A percentile compares a stretch with the other conserved stretches of the same genome.
Conservation (phyloP, 2,113 vertebrate species). For the Calypte anna region DNA sequence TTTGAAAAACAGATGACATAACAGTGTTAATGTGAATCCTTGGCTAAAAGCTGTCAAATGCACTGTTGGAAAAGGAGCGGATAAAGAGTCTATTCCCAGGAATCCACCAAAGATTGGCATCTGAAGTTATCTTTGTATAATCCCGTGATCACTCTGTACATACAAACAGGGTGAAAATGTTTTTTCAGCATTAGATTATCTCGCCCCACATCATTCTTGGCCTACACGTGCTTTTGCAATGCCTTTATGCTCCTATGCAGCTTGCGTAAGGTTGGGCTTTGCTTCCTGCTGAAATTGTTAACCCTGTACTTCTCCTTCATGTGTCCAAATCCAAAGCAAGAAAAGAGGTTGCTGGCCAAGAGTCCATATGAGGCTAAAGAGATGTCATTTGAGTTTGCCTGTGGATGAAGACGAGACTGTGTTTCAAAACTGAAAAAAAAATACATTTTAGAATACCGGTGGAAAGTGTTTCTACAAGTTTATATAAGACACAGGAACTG, state of each 20-base stretch:
- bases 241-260: neutral
- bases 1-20: neutral
- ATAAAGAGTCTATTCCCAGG: neutral
- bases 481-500: neutral
- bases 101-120: neutral
- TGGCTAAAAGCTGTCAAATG: neutral
- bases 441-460: rapidly evolving
- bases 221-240: neutral
- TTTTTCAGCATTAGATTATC: neutral
- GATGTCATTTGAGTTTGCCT: neutral
- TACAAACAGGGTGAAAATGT: neutral
- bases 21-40: neutral
- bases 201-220: neutral
- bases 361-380: neutral
- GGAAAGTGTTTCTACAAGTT: neutral
- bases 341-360: neutral
- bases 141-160: neutral
- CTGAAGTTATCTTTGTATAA: neutral
- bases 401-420: neutral
- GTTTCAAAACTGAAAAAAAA: neutral
- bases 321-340: neutral
- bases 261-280: neutral
- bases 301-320: neutral
- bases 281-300: neutral
- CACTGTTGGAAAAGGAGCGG: neutral